These are phyloP conservation scores for Orchestia grillus DNA, from an alignment of 1,140 invertebrate species.

Conservation along the genomic window DNA sequence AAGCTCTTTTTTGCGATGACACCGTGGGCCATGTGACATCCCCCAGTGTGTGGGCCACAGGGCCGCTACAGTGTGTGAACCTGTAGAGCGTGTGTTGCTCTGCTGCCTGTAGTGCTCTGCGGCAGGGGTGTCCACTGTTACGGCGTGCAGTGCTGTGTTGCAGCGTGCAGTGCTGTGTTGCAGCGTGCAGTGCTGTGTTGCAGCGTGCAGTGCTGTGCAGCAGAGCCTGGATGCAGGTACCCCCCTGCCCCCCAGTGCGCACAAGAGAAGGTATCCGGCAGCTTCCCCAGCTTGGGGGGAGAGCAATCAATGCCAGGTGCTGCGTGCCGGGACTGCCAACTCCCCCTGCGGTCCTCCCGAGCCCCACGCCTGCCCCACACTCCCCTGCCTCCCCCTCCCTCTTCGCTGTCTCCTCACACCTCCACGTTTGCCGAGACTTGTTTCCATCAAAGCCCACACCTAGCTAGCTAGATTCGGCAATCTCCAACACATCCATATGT, in stretches of 20 bases:
- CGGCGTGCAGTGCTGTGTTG: background rate
- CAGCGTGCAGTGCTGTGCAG: conserved; percentile 11
- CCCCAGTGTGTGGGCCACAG: too few relatives aligned
- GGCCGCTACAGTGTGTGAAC: too few relatives aligned
- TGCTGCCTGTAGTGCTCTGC: background rate
- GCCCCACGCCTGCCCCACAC: background rate
- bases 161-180: background rate
- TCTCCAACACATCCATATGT: too few relatives aligned
- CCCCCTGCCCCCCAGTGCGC: background rate
- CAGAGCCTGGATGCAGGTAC: background rate
- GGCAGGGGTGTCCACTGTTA: background rate
- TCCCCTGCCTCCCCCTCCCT: background rate
- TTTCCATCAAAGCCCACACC: too few relatives aligned
- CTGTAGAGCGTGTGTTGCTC: background rate
- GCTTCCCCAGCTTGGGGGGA: background rate
- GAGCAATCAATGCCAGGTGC: conserved; percentile 55
- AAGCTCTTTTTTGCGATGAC: too few relatives aligned
- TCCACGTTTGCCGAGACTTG: background rate
- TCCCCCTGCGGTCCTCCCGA: background rate
- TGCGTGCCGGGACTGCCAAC: conserved; percentile 51
- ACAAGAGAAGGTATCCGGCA: conserved; percentile 5
- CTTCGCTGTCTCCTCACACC: background rate
- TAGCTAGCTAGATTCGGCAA: too few relatives aligned
- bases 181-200: background rate
- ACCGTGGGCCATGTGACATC: too few relatives aligned